Evolutionary conservation across 1,140 invertebrate genomes (phyloP).

Genomic region (Thaumetopoea pityocampa): DNA sequence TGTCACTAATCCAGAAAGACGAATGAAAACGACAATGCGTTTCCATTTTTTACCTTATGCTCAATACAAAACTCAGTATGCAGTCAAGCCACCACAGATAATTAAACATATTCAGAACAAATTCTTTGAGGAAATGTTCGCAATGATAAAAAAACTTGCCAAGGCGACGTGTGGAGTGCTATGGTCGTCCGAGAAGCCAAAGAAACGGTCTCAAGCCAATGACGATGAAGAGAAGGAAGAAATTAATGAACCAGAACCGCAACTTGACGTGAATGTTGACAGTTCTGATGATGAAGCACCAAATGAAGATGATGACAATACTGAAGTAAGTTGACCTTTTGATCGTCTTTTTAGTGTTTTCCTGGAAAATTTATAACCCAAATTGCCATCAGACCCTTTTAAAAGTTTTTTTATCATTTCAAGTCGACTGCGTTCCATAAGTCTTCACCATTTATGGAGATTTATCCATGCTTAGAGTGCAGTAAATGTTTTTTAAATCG

Average conservation of each 20-base stretch:
- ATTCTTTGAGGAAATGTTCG: slow-evolving; percentile 81
- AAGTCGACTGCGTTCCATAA: too few relatives aligned
- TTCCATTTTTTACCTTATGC: slow-evolving; percentile 85
- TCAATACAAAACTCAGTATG: slow-evolving; percentile 83
- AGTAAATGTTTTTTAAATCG: too few relatives aligned
- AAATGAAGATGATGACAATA: slow-evolving; percentile 80
- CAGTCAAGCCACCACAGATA: slow-evolving; percentile 82
- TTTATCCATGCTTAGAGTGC: too few relatives aligned
- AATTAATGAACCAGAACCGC: slow-evolving; percentile 78
- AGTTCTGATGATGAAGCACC: slow-evolving; percentile 89
- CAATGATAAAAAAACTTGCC: slow-evolving; percentile 71
- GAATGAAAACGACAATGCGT: slow-evolving; percentile 77
- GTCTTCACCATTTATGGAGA: too few relatives aligned
- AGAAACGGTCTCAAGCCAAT: slow-evolving; percentile 39
- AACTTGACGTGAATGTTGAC: slow-evolving; percentile 78
- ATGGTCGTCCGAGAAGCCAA: slow-evolving; percentile 57
- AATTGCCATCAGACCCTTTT: too few relatives aligned
- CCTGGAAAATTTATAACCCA: too few relatives aligned
- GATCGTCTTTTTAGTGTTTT: too few relatives aligned
- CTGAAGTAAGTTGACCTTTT: slow-evolving; percentile 47
- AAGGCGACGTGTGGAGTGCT: slow-evolving; percentile 58
- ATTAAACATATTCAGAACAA: slow-evolving; percentile 81
- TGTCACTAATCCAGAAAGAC: slow-evolving; percentile 73
- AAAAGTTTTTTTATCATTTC: too few relatives aligned
- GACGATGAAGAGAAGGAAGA: slow-evolving; percentile 80